Evolutionary conservation across 2,888 invertebrate genomes (phyloP).

Genomic region (Acronicta aceris): DNA sequence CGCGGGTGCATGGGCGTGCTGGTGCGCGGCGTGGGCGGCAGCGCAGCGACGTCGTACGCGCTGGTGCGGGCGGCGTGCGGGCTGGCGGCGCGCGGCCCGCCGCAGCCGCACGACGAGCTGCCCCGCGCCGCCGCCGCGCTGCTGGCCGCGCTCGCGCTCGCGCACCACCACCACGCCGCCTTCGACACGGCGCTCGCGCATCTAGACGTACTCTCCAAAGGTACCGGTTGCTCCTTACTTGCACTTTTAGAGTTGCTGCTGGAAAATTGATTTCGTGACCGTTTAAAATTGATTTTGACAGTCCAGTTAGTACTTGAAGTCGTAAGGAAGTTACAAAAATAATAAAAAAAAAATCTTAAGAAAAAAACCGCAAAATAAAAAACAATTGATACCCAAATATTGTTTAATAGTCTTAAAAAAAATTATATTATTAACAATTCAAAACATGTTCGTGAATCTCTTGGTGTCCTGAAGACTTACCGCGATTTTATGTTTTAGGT

Average conservation of each 20-base stretch:
- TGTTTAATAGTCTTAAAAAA: no score
- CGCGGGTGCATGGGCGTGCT: slow-evolving; percentile 80
- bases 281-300: no score
- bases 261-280: no score
- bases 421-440: no score
- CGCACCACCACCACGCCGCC: slow-evolving; percentile 87
- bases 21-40: slow-evolving; percentile 76
- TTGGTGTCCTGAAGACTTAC: no score
- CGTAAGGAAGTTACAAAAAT: no score
- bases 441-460: no score
- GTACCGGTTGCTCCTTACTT: slow-evolving; percentile 32
- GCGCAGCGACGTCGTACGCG: slow-evolving; percentile 87
- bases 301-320: no score
- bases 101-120: slow-evolving; percentile 93
- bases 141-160: slow-evolving; percentile 92
- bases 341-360: no score
- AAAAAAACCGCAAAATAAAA: no score
- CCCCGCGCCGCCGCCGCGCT: slow-evolving; percentile 91
- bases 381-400: no score
- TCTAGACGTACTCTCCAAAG: slow-evolving; percentile 75
- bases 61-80: slow-evolving; percentile 91
- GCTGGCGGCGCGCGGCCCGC: slow-evolving; percentile 91
- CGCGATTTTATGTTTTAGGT: slow-evolving; percentile 35
- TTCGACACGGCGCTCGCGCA: slow-evolving; percentile 90
- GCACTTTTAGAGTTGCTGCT: no score